Conservation (phyloP, 64 coral and sea anemone species). For the Dendronephthya gigantea region DNA sequence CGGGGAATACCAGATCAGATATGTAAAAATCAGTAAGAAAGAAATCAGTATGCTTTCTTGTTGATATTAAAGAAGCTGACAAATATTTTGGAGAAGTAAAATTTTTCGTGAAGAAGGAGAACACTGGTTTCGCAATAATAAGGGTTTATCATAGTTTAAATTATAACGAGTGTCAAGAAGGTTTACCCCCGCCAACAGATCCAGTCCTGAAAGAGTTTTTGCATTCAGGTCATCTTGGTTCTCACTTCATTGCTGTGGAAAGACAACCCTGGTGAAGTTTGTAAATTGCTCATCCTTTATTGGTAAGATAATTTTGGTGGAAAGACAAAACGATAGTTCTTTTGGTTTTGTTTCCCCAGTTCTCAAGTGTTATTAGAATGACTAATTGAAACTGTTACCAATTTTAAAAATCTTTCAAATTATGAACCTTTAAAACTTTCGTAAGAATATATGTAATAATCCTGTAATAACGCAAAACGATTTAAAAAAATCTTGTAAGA, state of each 20-base stretch:
- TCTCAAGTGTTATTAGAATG: background rate
- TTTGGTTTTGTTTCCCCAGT: background rate
- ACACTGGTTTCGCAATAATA: background rate
- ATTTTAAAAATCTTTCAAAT: too few relatives aligned
- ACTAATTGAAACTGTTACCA: too few relatives aligned
- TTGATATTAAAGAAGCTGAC: background rate
- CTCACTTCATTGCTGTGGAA: background rate
- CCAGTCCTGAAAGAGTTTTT: background rate
- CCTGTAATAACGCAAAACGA: too few relatives aligned
- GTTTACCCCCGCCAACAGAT: background rate
- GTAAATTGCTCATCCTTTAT: background rate
- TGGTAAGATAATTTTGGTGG: background rate
- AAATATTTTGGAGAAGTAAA: background rate
- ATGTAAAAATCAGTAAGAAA: constrained; percentile 8
- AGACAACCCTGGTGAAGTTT: background rate
- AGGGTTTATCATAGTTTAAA: background rate
- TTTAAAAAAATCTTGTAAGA: too few relatives aligned
- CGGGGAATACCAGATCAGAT: constrained; percentile 44
- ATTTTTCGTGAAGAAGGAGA: background rate
- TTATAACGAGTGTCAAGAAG: background rate
- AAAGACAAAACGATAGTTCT: background rate
- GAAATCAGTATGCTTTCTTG: background rate
- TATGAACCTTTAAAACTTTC: too few relatives aligned
- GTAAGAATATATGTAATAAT: too few relatives aligned
- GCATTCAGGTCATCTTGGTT: background rate